Evolutionary conservation across 2,888 invertebrate species (phyloP).

Genomic region (Agriopis leucophaearia): DNA sequence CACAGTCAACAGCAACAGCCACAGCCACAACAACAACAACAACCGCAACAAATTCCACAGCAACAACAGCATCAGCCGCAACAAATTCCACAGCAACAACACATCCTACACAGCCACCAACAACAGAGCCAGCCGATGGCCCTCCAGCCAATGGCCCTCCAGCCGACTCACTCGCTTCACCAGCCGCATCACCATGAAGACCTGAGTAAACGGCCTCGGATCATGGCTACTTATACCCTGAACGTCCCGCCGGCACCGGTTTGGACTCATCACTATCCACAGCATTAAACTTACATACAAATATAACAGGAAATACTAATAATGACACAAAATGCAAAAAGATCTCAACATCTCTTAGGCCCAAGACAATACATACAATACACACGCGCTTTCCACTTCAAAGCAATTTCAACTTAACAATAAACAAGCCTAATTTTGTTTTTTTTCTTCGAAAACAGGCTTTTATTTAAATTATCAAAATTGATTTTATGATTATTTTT

Average conservation of each 20-base stretch:
- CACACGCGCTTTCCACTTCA: too few relatives aligned
- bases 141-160: conserved; percentile 41
- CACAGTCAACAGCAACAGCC: conserved; percentile 20
- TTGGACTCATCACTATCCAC: conserved; percentile 78
- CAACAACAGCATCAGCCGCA: conserved; percentile 19
- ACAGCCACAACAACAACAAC: conserved; percentile 24
- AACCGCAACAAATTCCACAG: conserved; percentile 16
- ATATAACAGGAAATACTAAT: not conserved
- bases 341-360: too few relatives aligned
- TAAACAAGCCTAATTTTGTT: too few relatives aligned
- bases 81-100: conserved; percentile 32
- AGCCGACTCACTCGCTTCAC: conserved; percentile 39
- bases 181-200: conserved; percentile 64
- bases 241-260: conserved; percentile 69
- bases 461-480: too few relatives aligned
- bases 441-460: too few relatives aligned
- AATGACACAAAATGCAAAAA: not conserved
- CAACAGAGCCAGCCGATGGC: conserved; percentile 37
- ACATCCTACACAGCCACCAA: conserved; percentile 33
- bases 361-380: too few relatives aligned
- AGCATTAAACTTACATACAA: conserved; percentile 57
- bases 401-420: too few relatives aligned
- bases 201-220: conserved; percentile 67
- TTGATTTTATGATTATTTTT: too few relatives aligned
- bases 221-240: conserved; percentile 66